phyloP scores from a whole-genome alignment of 2,797 vertebrate genomes.

The Podarcis siculus region DNA sequence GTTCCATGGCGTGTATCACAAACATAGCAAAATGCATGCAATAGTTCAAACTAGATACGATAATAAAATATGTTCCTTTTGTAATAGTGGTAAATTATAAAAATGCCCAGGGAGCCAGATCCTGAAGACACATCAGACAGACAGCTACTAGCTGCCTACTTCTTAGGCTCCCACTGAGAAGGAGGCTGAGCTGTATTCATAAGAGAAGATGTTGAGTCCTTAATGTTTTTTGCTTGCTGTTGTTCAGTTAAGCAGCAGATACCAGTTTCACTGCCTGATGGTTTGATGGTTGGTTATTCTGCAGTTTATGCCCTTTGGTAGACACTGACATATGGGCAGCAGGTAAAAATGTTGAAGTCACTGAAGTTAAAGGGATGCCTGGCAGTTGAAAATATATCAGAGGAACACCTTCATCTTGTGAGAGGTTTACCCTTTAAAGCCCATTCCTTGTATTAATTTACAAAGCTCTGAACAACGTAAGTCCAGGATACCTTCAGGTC shows the following conservation, averaged over 20 bases:
- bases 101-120: neutral
- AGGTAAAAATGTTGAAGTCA: neutral
- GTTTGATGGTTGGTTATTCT: neutral
- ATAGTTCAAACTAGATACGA: neutral
- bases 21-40: slow-evolving; percentile 23
- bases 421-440: neutral
- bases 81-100: neutral
- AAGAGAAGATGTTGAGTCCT: neutral
- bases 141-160: neutral
- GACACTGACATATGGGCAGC: neutral
- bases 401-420: neutral
- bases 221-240: neutral
- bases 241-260: neutral
- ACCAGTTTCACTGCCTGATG: neutral
- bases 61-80: neutral
- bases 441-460: no score
- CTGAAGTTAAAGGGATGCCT: neutral
- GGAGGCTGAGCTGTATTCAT: neutral
- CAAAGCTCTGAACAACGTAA: no score
- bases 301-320: neutral
- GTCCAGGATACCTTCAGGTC: no score
- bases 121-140: neutral
- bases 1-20: neutral
- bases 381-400: neutral
- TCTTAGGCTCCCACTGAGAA: neutral